These are phyloP conservation scores for Geococcyx californianus DNA, from an alignment of 2,113 vertebrate species.

Conservation along the genomic window DNA sequence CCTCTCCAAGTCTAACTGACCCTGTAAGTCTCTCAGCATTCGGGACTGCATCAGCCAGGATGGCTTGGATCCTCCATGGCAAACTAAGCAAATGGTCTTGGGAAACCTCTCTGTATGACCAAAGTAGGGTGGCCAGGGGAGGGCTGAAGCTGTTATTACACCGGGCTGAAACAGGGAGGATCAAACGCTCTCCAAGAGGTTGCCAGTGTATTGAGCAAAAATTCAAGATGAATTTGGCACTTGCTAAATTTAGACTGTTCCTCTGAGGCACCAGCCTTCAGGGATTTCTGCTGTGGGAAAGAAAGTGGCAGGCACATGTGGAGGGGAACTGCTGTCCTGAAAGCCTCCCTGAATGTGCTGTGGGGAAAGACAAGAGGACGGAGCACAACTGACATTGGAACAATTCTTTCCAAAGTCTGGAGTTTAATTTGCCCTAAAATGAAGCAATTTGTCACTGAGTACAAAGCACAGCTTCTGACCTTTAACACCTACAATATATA, in stretches of 20 bases:
- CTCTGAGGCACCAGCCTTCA: not conserved
- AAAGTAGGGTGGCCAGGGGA: not conserved
- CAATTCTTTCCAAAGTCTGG: conserved; percentile 10
- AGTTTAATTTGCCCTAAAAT: conserved; percentile 47
- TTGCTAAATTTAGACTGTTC: conserved; percentile 37
- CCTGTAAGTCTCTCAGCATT: not conserved
- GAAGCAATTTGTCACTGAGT: conserved; percentile 59
- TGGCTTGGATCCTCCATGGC: not conserved
- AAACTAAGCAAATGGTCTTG: not conserved
- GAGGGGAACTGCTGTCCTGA: not conserved
- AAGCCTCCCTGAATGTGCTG: not conserved
- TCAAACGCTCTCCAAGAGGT: not conserved
- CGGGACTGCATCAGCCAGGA: not conserved
- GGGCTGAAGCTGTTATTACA: not conserved
- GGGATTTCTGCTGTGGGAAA: conserved; percentile 18
- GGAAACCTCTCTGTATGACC: not conserved
- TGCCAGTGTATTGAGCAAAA: not conserved
- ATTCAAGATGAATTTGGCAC: not conserved
- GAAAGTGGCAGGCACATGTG: not conserved
- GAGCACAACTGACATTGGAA: not conserved
- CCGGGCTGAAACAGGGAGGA: not conserved
- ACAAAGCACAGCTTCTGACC: conserved; percentile 29
- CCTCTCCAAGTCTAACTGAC: not conserved
- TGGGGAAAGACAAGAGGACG: not conserved
- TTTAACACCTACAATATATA: conserved; percentile 11